Evolutionary conservation across 2,888 invertebrate genomes (phyloP).

Genomic region (Galeruca laticollis): DNA sequence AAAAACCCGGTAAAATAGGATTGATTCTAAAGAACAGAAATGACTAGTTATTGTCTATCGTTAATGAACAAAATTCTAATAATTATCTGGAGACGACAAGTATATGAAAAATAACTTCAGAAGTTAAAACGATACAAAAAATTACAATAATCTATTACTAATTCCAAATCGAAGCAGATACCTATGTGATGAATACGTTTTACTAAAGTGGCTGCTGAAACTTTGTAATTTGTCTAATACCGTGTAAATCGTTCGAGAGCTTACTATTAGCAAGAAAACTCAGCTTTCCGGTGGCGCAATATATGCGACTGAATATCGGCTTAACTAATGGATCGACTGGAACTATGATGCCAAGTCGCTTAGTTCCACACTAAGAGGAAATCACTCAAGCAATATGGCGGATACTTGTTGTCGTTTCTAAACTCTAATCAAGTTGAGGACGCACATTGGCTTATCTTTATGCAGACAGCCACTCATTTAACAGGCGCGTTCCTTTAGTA

Average conservation of each 20-base stretch:
- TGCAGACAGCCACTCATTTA: conserved; percentile 40
- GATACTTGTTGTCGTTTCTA: conserved; percentile 31
- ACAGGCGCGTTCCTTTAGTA: conserved; percentile 26
- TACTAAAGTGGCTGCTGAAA: not conserved
- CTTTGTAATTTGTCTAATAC: conserved; percentile 1
- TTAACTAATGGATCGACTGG: conserved; percentile 36
- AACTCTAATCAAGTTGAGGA: conserved; percentile 39
- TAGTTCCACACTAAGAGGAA: conserved; percentile 37
- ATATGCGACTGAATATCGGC: conserved; percentile 35
- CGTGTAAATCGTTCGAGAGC: not conserved
- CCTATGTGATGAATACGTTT: too few relatives aligned
- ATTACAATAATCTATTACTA: too few relatives aligned
- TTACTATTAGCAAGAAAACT: conserved; percentile 16
- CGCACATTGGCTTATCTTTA: conserved; percentile 44
- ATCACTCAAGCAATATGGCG: conserved; percentile 36
- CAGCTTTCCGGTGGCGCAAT: conserved; percentile 30
- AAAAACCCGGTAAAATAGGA: too few relatives aligned
- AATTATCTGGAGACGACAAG: too few relatives aligned
- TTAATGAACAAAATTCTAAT: too few relatives aligned
- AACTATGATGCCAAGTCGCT: conserved; percentile 30
- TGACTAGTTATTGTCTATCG: too few relatives aligned
- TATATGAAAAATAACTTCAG: too few relatives aligned
- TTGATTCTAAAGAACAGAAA: too few relatives aligned
- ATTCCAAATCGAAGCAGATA: too few relatives aligned
- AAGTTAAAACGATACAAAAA: too few relatives aligned